Conservation (phyloP, 2,888 invertebrate genomes). For the Teleiodes luculella region DNA sequence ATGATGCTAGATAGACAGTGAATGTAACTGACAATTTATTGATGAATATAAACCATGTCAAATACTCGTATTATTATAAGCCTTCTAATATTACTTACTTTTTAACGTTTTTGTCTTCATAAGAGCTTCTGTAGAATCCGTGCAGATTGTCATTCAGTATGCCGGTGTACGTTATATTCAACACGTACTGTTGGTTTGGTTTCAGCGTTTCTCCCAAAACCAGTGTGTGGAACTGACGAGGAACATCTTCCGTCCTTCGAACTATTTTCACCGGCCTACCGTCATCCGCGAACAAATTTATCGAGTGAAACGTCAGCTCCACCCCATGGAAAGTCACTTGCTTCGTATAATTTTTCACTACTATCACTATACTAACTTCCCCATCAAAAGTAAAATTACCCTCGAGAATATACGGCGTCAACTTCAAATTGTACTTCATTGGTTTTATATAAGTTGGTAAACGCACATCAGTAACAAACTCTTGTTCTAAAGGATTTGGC, state of each 20-base stretch:
- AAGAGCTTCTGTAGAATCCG: conserved; percentile 91
- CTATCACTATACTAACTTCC: conserved; percentile 80
- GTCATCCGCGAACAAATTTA: conserved; percentile 69
- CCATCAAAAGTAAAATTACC: conserved; percentile 90
- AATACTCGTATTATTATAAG: too few species aligned
- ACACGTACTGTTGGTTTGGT: conserved; percentile 80
- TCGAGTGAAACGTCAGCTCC: conserved; percentile 81
- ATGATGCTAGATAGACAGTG: too few species aligned
- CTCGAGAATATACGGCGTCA: conserved; percentile 85
- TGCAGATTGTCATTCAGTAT: conserved; percentile 85
- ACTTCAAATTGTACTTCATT: conserved; percentile 82
- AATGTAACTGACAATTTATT: too few species aligned
- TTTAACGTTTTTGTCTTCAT: conserved; percentile 82
- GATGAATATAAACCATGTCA: too few species aligned
- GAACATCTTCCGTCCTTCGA: conserved; percentile 74
- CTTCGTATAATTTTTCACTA: conserved; percentile 79
- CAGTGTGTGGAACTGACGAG: conserved; percentile 84
- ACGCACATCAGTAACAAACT: conserved; percentile 77
- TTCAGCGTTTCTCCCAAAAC: conserved; percentile 77
- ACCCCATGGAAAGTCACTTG: conserved; percentile 87
- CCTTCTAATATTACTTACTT: too few species aligned
- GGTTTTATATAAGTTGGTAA: conserved; percentile 84
- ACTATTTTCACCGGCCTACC: conserved; percentile 48
- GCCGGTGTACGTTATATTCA: conserved; percentile 85
- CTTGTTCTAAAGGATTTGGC: conserved; percentile 34